These are phyloP conservation scores for Acrocyrtus sp. DNA, from an alignment of 2,888 invertebrate genomes.

Conservation along the genomic window DNA sequence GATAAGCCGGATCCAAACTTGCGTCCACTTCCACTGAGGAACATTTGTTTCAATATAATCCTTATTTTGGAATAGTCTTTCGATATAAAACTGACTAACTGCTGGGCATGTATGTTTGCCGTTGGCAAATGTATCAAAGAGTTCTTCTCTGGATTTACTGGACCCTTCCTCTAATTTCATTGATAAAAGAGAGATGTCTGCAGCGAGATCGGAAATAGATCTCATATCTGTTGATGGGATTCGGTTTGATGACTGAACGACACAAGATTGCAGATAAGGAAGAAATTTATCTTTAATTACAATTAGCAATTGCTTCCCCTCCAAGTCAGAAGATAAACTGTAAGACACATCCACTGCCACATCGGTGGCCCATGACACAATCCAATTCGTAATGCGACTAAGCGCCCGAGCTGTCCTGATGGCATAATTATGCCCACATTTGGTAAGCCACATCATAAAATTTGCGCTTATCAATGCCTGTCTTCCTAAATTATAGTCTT, in stretches of 20 bases:
- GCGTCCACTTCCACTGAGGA: slow-evolving; percentile 37
- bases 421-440: slow-evolving; percentile 48
- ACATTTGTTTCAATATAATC: slow-evolving; percentile 1
- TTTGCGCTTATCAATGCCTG: slow-evolving; percentile 49
- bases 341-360: background rate
- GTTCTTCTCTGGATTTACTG: background rate
- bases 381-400: slow-evolving; percentile 36
- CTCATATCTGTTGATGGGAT: slow-evolving; percentile 47
- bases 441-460: slow-evolving; percentile 55
- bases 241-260: slow-evolving; percentile 28
- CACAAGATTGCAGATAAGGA: slow-evolving; percentile 35
- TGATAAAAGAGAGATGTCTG: slow-evolving; percentile 51
- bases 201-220: slow-evolving; percentile 56
- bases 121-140: slow-evolving; percentile 56
- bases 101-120: slow-evolving; percentile 42
- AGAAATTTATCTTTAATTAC: slow-evolving; percentile 34
- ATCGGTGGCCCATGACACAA: slow-evolving; percentile 5
- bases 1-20: slow-evolving; percentile 56
- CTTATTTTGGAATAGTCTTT: slow-evolving; percentile 25
- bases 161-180: background rate
- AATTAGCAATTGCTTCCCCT: slow-evolving; percentile 21
- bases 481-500: slow-evolving; percentile 41
- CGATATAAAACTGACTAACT: slow-evolving; percentile 51
- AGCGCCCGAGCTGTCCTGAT: slow-evolving; percentile 53
- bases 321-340: background rate